Base-by-base conservation (phyloP, 2,797 vertebrate genomes). In the Leontopithecus rosalia region DNA sequence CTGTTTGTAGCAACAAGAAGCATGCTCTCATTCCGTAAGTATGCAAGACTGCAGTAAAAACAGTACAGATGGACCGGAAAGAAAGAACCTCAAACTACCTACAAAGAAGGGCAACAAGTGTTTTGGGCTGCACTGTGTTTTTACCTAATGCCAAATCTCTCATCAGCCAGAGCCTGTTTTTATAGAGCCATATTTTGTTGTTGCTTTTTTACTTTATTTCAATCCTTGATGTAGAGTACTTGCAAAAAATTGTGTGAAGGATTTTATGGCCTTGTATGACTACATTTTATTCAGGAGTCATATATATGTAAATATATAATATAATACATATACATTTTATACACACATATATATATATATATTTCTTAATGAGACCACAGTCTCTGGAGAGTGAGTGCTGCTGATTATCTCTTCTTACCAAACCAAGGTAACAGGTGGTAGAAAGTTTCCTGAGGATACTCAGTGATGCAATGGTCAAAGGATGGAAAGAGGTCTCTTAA, bases 1-100 rank as follows among this genome's bases (percentile, higher is more conserved):
- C 98, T 98, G 98, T 99, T 98, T 98, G 98, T 58, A 98, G 98
- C 98, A 98, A 96, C 98, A 97, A 39, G 97, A 39, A 82, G 17
- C 48, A 79, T 98, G 97, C 96, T 97, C 97, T 99, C 98, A 99
- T 96, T 57, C 67, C 28, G 0, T 52, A 98, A 96, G 90, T 91
- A 98, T 98, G 98, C 97, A 88, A 94, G 91, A 80, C 0, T 19
- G 97, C 96, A 97, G 95, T 98, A 98, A 97, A 98, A 97, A 4
- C 61, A 0, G 92, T 83, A 17, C 98, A 98, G 98, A 98, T 98
- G 97, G 98, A 91, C 97, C 4, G 26, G 96, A 97, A 88, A 13
- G 96, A 83, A 80, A 92, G 90, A 43, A 57, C 50, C 77, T 87
- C 12, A 52, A 79, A 90, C 89, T 41, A 73, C 77, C 94, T 94